phyloP scores from a whole-genome alignment of 2,888 invertebrate species.

The Eucera pruinosa region DNA sequence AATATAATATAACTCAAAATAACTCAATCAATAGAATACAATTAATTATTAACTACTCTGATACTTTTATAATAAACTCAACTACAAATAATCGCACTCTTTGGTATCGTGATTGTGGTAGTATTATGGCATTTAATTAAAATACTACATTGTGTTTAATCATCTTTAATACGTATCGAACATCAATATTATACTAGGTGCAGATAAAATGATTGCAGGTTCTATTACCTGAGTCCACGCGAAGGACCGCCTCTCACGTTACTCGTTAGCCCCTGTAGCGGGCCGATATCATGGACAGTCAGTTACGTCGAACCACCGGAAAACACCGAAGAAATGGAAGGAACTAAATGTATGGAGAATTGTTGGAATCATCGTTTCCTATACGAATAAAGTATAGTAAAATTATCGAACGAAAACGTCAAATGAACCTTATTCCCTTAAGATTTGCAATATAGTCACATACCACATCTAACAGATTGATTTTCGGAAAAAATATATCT shows the following conservation, averaged over 20 bases:
- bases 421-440: not conserved
- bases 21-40: no score
- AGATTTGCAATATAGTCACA: not conserved
- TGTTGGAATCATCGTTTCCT: slow-evolving; percentile 11
- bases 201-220: slow-evolving; percentile 82
- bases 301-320: slow-evolving; percentile 82
- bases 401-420: not conserved
- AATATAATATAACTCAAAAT: no score
- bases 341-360: slow-evolving; percentile 70
- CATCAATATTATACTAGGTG: slow-evolving; percentile 81
- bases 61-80: no score
- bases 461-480: not conserved
- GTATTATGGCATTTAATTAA: no score
- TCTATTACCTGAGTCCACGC: slow-evolving; percentile 82
- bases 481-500: not conserved
- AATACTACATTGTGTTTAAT: not conserved
- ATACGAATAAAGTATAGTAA: not conserved
- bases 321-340: slow-evolving; percentile 79
- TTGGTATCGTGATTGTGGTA: no score
- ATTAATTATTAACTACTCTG: no score
- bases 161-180: slow-evolving; percentile 55
- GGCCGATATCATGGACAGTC: slow-evolving; percentile 82
- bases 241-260: slow-evolving; percentile 81
- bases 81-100: no score
- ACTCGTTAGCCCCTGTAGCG: slow-evolving; percentile 82